A percentile compares a stretch with the other conserved stretches of the same genome.
Conservation (phyloP, 2,888 invertebrate genomes). For the Drosophila imparisetae region DNA sequence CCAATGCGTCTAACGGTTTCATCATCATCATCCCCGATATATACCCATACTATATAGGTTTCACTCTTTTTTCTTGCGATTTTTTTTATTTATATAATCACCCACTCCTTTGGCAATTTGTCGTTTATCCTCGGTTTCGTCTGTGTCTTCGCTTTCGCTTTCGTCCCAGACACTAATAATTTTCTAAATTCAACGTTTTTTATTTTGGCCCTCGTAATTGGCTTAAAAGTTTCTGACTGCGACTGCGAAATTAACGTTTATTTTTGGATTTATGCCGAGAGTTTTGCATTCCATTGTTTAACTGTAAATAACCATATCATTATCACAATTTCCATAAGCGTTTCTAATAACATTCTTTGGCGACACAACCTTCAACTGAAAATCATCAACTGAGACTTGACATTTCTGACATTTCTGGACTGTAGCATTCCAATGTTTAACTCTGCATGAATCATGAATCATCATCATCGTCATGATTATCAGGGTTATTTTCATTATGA, state of each 20-base stretch:
- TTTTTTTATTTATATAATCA: slow-evolving; percentile 43
- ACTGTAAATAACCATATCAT: slow-evolving; percentile 6
- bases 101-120: slow-evolving; percentile 58
- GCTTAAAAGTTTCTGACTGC: slow-evolving; percentile 27
- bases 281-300: slow-evolving; percentile 35
- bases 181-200: slow-evolving; percentile 56
- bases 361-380: neutral
- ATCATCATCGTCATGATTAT: slow-evolving; percentile 28
- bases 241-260: slow-evolving; percentile 53
- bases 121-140: slow-evolving; percentile 63
- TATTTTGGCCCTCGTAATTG: slow-evolving; percentile 43
- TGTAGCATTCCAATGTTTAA: slow-evolving; percentile 4
- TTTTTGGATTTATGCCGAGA: slow-evolving; percentile 34
- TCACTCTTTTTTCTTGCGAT: neutral
- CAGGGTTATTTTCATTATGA: slow-evolving; percentile 3
- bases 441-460: slow-evolving; percentile 37
- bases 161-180: slow-evolving; percentile 64
- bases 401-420: slow-evolving; percentile 6
- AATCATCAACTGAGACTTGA: neutral
- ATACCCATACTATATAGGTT: neutral
- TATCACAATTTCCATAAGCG: slow-evolving; percentile 15
- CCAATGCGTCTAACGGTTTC: slow-evolving; percentile 78
- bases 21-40: slow-evolving; percentile 42
- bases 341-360: neutral
- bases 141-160: slow-evolving; percentile 6